Percentiles rank a stretch among this genome's conserved stretches.
Evolutionary conservation across 2,113 vertebrate species (phyloP).

Genomic region (Sapajus apella): DNA sequence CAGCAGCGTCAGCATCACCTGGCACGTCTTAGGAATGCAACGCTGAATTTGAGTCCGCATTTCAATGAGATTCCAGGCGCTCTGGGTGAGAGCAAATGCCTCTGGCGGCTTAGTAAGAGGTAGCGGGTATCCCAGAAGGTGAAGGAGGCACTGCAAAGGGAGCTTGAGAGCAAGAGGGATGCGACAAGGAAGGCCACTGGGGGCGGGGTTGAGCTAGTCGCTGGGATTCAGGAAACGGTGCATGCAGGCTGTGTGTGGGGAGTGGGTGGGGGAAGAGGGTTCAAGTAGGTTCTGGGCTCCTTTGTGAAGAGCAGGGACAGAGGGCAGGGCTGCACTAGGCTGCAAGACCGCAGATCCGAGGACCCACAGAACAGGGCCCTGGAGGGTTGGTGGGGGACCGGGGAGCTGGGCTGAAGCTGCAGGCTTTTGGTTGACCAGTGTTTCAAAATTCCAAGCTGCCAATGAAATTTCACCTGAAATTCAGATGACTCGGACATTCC

Average conservation of each 20-base stretch:
- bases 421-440: not conserved
- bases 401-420: not conserved
- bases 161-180: not conserved
- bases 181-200: not conserved
- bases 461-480: not conserved
- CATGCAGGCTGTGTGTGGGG: not conserved
- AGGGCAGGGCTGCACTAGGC: not conserved
- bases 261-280: too few relatives aligned
- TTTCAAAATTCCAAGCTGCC: not conserved
- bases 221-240: not conserved
- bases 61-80: not conserved
- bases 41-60: not conserved
- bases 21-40: not conserved
- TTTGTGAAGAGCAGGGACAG: not conserved
- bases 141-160: not conserved
- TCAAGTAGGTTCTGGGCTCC: not conserved
- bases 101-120: not conserved
- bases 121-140: not conserved
- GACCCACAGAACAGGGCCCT: not conserved
- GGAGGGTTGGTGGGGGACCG: not conserved
- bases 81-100: not conserved
- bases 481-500: not conserved
- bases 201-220: not conserved
- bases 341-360: not conserved
- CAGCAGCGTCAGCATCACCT: not conserved